Base-by-base conservation (phyloP, 2,888 invertebrate species). In the Leptogaster cylindrica region DNA sequence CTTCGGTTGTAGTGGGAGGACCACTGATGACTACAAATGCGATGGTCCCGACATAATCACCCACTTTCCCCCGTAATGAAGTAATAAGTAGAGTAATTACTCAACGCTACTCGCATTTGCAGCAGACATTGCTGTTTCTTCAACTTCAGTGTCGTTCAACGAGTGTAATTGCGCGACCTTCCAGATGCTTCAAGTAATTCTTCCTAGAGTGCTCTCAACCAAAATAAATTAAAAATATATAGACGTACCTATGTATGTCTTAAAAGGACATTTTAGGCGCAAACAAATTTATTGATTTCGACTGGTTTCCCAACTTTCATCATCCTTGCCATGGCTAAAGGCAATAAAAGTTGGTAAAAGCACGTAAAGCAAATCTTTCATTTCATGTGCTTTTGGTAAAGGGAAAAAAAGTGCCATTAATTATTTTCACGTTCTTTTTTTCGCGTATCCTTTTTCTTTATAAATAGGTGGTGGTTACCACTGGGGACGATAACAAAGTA, bases 21-120 rank as follows among this genome's bases (percentile, higher is more conserved):
- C 44, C 16, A 28, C 5, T 44, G 18, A 20, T 18, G 58, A 58
- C 41, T 41, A 16, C 25, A 39, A 33, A 25, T 41, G 41, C 58
- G 4, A 16, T 46, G 48, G 27, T 27, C 33, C 8, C 41, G n/a
- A 64, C 68, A 48, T 68, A 68, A 68, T 68, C 55, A 65, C 64
- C 65, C 48, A 68, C 68, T 65, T 65, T 58, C 50, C 31, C 8
- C 8, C n/a, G 39, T 68, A 68, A 68, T 68, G 65, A 65, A 65
- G 68, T 68, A 68, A 68, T 68, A 68, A 68, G 58, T 65, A 18
- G 14, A 23, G 68, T 65, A 68, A 68, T 68, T 68, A 68, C 65
- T 68, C 68, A 68, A 65, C 52, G 46, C 18, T 55, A 25, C 12
- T 18, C 27, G 27, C 25, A 14, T 39, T 50, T 31, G 12, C 50